A percentile compares a stretch with the other conserved stretches of the same genome.
These are phyloP conservation scores for Malachius bipustulatus DNA, from an alignment of 2,888 invertebrate species.

Conservation along the genomic window DNA sequence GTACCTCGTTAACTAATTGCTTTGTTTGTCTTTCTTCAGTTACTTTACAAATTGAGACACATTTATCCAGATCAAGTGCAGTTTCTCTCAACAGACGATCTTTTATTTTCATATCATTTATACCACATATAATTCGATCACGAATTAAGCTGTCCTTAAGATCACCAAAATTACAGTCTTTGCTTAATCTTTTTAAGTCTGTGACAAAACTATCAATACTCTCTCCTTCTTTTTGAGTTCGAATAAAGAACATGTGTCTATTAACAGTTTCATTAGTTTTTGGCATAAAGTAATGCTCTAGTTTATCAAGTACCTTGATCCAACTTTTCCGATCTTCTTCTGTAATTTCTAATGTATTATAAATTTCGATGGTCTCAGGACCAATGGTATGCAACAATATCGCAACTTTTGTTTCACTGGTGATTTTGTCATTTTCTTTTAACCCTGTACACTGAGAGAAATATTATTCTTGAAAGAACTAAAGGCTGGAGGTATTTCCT, in stretches of 20 bases:
- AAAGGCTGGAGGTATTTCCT: no score
- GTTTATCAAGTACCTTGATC: no score
- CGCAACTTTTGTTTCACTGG: constrained; percentile 8
- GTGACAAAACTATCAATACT: constrained; percentile 8
- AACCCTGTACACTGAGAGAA: no score
- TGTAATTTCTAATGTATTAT: neutral
- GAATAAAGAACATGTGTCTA: constrained; percentile 5
- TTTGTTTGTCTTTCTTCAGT: no score
- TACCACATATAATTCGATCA: constrained; percentile 3
- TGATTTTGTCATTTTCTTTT: no score
- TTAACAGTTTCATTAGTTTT: constrained; percentile 8
- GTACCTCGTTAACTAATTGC: no score
- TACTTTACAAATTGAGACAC: no score
- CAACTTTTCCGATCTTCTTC: no score
- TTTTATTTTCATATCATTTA: neutral
- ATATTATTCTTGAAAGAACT: no score
- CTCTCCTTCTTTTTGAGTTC: constrained; percentile 5
- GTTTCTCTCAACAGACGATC: constrained; percentile 5
- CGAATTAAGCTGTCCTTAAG: constrained; percentile 6
- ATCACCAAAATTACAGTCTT: constrained; percentile 7
- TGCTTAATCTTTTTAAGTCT: constrained; percentile 4
- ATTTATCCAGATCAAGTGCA: neutral
- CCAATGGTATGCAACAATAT: constrained; percentile 8
- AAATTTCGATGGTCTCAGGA: constrained; percentile 7
- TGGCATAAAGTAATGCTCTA: no score